Evolutionary conservation across 1,140 invertebrate genomes (phyloP).

Genomic region (Cotesia vestalis): DNA sequence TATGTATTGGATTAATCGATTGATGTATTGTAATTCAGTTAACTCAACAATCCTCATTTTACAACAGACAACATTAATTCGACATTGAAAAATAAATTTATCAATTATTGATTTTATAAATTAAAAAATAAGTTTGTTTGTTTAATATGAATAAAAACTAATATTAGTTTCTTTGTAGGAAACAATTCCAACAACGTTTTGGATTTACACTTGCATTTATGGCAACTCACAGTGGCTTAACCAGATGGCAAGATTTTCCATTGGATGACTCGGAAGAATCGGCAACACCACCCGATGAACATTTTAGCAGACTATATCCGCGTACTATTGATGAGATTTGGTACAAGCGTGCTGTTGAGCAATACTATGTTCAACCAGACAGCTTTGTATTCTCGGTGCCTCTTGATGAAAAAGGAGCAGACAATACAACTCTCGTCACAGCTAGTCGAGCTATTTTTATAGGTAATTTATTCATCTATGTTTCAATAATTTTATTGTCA

Average conservation of each 20-base stretch:
- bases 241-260: slow-evolving; percentile 84
- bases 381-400: slow-evolving; percentile 90
- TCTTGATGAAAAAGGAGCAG: slow-evolving; percentile 74
- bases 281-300: slow-evolving; percentile 45
- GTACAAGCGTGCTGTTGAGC: slow-evolving; percentile 92
- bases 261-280: slow-evolving; percentile 47
- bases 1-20: too few relatives aligned
- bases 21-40: too few relatives aligned
- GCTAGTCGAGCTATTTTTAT: slow-evolving; percentile 87
- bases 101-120: neutral
- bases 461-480: slow-evolving; percentile 48
- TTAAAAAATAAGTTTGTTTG: neutral
- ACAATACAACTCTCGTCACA: slow-evolving; percentile 80
- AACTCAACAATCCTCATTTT: too few relatives aligned
- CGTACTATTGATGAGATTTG: slow-evolving; percentile 90
- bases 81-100: neutral
- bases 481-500: too few relatives aligned
- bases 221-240: slow-evolving; percentile 88
- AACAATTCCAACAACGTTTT: slow-evolving; percentile 83
- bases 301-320: slow-evolving; percentile 58
- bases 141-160: neutral
- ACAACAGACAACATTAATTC: neutral
- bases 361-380: slow-evolving; percentile 80
- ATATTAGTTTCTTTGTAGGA: slow-evolving; percentile 65
- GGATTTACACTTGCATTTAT: slow-evolving; percentile 86